Evolutionary conservation across 2,888 invertebrate genomes (phyloP), one percentile per base, ranked within the genome.

Genomic region (Eupithecia subfuscata): DNA sequence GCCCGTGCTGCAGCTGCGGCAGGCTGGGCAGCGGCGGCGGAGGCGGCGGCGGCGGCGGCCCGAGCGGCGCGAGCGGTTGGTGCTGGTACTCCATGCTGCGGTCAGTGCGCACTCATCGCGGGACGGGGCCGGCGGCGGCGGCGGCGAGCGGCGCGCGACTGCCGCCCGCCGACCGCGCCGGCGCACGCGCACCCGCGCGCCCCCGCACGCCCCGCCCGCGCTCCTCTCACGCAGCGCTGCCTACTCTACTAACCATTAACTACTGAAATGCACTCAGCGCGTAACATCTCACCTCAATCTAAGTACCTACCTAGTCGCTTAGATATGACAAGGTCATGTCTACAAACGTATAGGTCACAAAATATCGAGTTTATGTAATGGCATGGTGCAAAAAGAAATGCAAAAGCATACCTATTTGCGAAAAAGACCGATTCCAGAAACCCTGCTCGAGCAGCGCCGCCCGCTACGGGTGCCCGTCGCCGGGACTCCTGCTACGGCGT

Each of bases 21-120:
- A 96, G 95, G 85, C 96, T 96, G 82, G 96, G 96, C 87, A 96
- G 96, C 85, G 96, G 96, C 82, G 96, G 96, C 82, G 96, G 96
- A 79, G 91, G 92, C 84, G 95, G 96, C 84, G 96, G 96, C 91
- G 96, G 95, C 82, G 96, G 96, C 80, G 93, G 93, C 95, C 96
- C 90, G 83, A 96, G 96, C 85, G 96, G 96, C 89, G 95, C 95
- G 74, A 91, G 87, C 71, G 91, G 90, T 83, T 91, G 90, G 87
- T 93, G 95, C 87, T 93, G 94, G 88, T 94, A 95, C 90, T 95
- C 95, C 95, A 95, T 95, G 85, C 5, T 84, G 82, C 84, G 83
- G 85, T 90, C 90, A 89, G 87, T 88, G 89, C 83, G 87, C 90
- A 90, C 91, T 89, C 93, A 92, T 93, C 91, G 92, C 92, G 48